phyloP scores from a whole-genome alignment of 2,888 invertebrate genomes.

The Drosophila neotestacea region DNA sequence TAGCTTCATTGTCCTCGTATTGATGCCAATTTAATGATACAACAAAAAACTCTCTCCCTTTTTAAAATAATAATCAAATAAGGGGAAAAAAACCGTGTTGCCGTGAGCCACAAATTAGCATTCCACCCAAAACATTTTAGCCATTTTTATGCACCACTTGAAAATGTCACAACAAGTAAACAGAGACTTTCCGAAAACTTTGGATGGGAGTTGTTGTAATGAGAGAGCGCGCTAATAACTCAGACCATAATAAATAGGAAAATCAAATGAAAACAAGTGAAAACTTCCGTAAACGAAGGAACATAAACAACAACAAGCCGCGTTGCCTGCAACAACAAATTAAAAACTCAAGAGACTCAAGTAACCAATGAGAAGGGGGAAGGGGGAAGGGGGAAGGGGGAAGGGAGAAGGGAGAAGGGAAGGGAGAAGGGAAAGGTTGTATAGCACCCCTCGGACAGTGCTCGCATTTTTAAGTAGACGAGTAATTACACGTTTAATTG shows the following conservation, averaged over 20 bases:
- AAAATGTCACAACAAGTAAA: constrained; percentile 72
- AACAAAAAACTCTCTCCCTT: neutral
- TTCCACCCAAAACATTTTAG: constrained; percentile 2
- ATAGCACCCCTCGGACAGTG: constrained; percentile 37
- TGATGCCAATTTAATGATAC: constrained; percentile 43
- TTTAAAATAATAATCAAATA: constrained; percentile 22
- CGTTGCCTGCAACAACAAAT: constrained; percentile 53
- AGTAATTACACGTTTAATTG: constrained; percentile 85
- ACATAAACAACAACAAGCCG: constrained; percentile 16
- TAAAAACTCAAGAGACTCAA: constrained; percentile 56
- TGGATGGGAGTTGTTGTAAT: constrained; percentile 25
- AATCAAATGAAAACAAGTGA: constrained; percentile 77
- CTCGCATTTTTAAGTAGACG: constrained; percentile 72
- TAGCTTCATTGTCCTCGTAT: constrained; percentile 25
- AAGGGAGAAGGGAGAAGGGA: neutral
- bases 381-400: neutral
- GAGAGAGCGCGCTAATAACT: constrained; percentile 69
- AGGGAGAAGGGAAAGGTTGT: neutral
- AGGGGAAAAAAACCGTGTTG: constrained; percentile 6
- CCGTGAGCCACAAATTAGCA: constrained; percentile 37
- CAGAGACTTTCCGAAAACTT: constrained; percentile 24
- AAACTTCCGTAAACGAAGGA: constrained; percentile 68
- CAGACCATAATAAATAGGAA: constrained; percentile 75
- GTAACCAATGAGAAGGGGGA: constrained; percentile 9
- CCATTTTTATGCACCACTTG: constrained; percentile 57